Evolutionary conservation across 2,888 invertebrate genomes (phyloP).

Genomic region (Theodoxus fluviatilis): DNA sequence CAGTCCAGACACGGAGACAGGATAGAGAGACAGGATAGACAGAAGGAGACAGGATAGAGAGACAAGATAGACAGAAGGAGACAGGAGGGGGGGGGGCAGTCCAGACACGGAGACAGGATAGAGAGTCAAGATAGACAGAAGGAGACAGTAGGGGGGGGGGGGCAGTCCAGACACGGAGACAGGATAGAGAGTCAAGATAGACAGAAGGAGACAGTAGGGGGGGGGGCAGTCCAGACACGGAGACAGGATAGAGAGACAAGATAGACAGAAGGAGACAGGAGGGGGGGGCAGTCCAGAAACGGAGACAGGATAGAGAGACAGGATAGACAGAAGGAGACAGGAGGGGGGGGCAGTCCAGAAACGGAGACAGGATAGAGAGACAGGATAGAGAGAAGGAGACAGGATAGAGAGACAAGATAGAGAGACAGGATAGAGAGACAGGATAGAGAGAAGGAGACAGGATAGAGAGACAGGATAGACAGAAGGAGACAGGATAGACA

Average conservation of each 20-base stretch:
- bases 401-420: neutral
- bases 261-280: neutral
- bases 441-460: neutral
- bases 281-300: too few species aligned
- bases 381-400: constrained; percentile 1
- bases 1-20: too few species aligned
- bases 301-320: too few species aligned
- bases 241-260: neutral
- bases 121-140: too few species aligned
- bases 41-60: too few species aligned
- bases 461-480: constrained; percentile 7
- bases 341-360: neutral
- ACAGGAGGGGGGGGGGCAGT: too few species aligned
- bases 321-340: neutral
- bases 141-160: too few species aligned
- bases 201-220: neutral
- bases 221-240: neutral
- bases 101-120: too few species aligned
- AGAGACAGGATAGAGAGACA: constrained; percentile 10
- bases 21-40: too few species aligned
- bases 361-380: neutral
- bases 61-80: too few species aligned
- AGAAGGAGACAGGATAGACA: neutral
- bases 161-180: too few species aligned
- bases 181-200: too few species aligned